Percentiles rank a stretch among this genome's conserved stretches.
phyloP scores from a whole-genome alignment of 2,797 vertebrate genomes.

The Podargus strigoides region DNA sequence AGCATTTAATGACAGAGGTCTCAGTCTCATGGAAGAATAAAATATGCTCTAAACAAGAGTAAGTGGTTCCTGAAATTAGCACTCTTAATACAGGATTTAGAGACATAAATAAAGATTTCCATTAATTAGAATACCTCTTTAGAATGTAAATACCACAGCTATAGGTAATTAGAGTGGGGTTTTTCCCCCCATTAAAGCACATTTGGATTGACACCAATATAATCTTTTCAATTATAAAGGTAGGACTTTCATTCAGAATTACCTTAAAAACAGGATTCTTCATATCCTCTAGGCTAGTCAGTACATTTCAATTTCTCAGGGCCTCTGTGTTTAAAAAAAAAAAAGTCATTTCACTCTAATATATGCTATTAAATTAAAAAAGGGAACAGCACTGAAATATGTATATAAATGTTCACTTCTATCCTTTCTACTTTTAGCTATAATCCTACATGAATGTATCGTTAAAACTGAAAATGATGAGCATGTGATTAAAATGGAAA shows the following conservation, averaged over 20 bases:
- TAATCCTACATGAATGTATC: not conserved
- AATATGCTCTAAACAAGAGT: not conserved
- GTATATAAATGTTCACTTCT: not conserved
- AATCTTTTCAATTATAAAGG: not conserved
- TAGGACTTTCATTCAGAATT: not conserved
- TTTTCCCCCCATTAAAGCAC: not conserved
- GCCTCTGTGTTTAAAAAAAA: not conserved
- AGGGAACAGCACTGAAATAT: not conserved
- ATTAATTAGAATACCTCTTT: not conserved
- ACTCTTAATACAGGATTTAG: not conserved
- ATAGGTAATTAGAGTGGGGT: not conserved
- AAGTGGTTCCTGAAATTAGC: not conserved
- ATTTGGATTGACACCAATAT: not conserved
- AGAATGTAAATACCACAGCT: not conserved
- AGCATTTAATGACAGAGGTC: not conserved
- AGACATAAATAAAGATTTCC: not conserved
- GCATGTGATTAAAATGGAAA: slow-evolving; percentile 6
- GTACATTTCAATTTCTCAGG: slow-evolving; percentile 7
- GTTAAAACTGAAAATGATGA: not conserved
- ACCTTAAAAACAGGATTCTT: not conserved
- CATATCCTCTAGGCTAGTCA: not conserved
- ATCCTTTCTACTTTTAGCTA: not conserved
- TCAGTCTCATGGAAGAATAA: not conserved
- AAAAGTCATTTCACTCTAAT: not conserved
- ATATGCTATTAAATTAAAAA: not conserved